phyloP scores from a whole-genome alignment of 2,113 vertebrate genomes.

The Anarhynchus alexandrinus region DNA sequence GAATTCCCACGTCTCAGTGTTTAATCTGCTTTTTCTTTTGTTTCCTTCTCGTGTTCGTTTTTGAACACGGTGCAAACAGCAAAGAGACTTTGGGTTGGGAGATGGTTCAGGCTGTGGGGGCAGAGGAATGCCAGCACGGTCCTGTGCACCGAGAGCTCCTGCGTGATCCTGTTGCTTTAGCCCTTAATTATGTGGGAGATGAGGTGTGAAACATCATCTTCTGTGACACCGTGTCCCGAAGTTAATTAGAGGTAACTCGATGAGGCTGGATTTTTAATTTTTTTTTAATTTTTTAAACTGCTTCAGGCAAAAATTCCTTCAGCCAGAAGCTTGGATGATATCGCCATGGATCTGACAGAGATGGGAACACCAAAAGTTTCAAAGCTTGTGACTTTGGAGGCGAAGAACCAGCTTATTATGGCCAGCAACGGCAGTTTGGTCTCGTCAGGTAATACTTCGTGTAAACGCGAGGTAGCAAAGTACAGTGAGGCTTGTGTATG shows the following conservation, averaged over 20 bases:
- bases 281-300: neutral
- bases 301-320: conserved; percentile 89
- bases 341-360: conserved; percentile 92
- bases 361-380: conserved; percentile 78
- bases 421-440: conserved; percentile 94
- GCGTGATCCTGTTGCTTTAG: neutral
- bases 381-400: conserved; percentile 80
- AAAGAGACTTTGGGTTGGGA: neutral
- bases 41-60: neutral
- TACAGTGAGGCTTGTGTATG: neutral
- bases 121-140: neutral
- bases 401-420: conserved; percentile 91
- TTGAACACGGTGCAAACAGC: neutral
- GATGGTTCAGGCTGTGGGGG: neutral
- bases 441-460: conserved; percentile 83
- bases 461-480: neutral
- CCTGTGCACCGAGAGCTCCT: neutral
- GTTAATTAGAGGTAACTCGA: neutral
- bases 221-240: neutral
- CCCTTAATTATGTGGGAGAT: conserved; percentile 3
- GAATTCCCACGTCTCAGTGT: neutral
- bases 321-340: conserved; percentile 89
- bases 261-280: neutral
- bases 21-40: conserved; percentile 10
- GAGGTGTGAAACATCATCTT: neutral